A percentile compares a stretch with the other conserved stretches of the same genome.
Evolutionary conservation across 2,113 vertebrate genomes (phyloP).

Genomic region (Ameiurus melas): DNA sequence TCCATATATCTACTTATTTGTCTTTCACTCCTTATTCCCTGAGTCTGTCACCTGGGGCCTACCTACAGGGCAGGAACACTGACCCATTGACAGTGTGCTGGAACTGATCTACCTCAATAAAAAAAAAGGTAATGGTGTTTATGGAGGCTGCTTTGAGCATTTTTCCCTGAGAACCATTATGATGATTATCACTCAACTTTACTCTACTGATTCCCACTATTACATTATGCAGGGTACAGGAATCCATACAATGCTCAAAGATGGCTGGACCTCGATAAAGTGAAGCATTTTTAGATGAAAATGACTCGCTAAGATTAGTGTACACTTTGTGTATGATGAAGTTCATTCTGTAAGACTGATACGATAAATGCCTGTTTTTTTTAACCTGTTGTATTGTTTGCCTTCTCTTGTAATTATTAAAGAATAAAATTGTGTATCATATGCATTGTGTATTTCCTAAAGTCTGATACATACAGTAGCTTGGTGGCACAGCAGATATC

Average conservation of each 20-base stretch:
- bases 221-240: not conserved
- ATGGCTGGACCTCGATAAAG: not conserved
- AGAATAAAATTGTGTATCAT: not conserved
- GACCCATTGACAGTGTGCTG: constrained; percentile 51
- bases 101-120: constrained; percentile 31
- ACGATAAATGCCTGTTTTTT: too few species aligned
- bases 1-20: constrained; percentile 33
- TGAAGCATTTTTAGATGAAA: not conserved
- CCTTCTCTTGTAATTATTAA: not conserved
- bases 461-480: not conserved
- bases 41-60: constrained; percentile 52
- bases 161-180: not conserved
- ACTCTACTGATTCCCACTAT: not conserved
- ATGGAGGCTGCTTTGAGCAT: not conserved
- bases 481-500: not conserved
- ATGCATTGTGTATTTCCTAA: not conserved
- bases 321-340: not conserved
- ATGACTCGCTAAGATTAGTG: not conserved
- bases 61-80: constrained; percentile 37
- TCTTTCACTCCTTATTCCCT: constrained; percentile 45
- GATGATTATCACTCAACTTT: not conserved
- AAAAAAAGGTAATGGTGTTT: not conserved
- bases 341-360: not conserved
- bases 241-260: not conserved
- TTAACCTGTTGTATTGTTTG: not conserved